Evolutionary conservation across 1,140 invertebrate genomes (phyloP), one percentile per base, ranked within the genome.

Genomic region (Eumeta japonica): DNA sequence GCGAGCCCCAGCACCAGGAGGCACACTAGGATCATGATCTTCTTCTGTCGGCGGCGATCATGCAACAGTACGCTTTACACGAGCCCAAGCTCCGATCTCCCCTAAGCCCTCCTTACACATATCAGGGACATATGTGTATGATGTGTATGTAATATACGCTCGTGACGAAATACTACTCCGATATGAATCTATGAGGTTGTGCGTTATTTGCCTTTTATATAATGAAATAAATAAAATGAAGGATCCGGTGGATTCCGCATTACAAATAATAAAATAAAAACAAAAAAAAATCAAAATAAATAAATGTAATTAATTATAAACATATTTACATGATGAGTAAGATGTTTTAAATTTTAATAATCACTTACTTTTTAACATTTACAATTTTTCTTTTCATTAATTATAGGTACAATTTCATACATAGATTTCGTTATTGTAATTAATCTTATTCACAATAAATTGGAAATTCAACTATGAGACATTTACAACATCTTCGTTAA

Each of bases 11-110:
- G 82, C 74, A 97, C 85, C 57, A 90, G 83, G 75, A 97, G 82
- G 81, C 94, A 96, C 75, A 97, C 90, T 81, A 97, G 83, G 82
- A 97, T 97, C 89, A 96, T 95, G 70, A 97, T 97, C 85, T 97
- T 96, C 91, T 97, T 97, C 92, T 97, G 87, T 81, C 81, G 83
- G 72, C 46, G 56, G 43, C 44, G 51, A 48, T 37, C 66, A 71
- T 73, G 68, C 53, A 74, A 74, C 66, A 74, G 57, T 68, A 66
- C 63, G 51, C 58, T 74, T 67, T 67, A 65, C 40, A 62, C 55
- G 45, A 35, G 55, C 43, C 57, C 50, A 28, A 43, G 41, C 41
- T 32, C 31, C 14, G 24, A 40, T 15, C 40, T 29, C 39, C 35
- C 13, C 30, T 37, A 19, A 32, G 46, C 45, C 16, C 20, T 17